A percentile compares a stretch with the other conserved stretches of the same genome.
These are phyloP conservation scores for Zaprionus kolodkinae DNA, from an alignment of 1,140 invertebrate species.

Conservation along the genomic window DNA sequence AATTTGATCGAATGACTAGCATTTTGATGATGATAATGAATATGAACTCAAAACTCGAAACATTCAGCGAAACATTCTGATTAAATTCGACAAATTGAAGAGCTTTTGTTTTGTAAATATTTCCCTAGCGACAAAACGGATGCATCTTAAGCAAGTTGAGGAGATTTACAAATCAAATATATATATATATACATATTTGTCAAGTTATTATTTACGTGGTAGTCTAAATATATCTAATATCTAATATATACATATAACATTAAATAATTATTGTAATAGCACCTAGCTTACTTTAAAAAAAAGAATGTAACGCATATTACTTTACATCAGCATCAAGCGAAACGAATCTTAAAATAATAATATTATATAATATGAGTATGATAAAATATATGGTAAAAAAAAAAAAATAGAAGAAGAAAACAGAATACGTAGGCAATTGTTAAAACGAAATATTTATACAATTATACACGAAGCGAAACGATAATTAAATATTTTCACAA, in stretches of 20 bases:
- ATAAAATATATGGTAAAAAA: conserved; percentile 3
- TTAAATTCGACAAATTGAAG: conserved; percentile 39
- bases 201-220: conserved; percentile 47
- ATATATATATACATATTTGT: conserved; percentile 26
- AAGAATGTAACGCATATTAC: conserved; percentile 66
- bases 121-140: conserved; percentile 66
- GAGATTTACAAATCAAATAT: conserved; percentile 40
- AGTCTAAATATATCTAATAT: conserved; percentile 57
- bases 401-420: conserved; percentile 40
- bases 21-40: conserved; percentile 18
- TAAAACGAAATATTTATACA: conserved; percentile 73
- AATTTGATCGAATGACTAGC: conserved; percentile 21
- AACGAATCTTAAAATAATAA: conserved; percentile 53
- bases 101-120: conserved; percentile 74
- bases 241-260: conserved; percentile 1
- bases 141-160: conserved; percentile 20
- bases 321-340: conserved; percentile 64
- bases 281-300: conserved; percentile 69
- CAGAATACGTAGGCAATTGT: conserved; percentile 72
- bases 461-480: conserved; percentile 53
- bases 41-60: conserved; percentile 17
- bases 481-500: conserved; percentile 64
- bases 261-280: conserved; percentile 54
- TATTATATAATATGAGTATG: conserved; percentile 12
- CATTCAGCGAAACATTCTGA: conserved; percentile 43